These are phyloP conservation scores for Callipepla squamata DNA, from an alignment of 2,113 vertebrate species.

Conservation along the genomic window DNA sequence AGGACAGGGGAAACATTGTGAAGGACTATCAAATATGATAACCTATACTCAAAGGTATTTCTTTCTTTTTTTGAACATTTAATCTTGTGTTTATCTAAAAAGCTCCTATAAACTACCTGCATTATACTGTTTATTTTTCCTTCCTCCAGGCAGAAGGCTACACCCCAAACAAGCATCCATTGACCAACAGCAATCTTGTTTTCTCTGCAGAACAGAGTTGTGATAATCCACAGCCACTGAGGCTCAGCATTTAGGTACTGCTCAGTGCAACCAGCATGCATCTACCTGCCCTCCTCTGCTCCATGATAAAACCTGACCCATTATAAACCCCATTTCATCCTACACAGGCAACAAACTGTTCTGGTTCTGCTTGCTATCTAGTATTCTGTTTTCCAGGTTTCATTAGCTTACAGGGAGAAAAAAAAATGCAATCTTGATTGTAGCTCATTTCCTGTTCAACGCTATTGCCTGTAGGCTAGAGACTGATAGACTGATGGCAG, in stretches of 20 bases:
- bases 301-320: neutral
- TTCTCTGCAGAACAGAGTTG: neutral
- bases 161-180: neutral
- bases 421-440: neutral
- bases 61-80: neutral
- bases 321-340: neutral
- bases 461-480: neutral
- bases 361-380: neutral
- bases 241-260: neutral
- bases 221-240: neutral
- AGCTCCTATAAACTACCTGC: neutral
- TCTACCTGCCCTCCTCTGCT: neutral
- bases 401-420: neutral
- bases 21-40: neutral
- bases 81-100: neutral
- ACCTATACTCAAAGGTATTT: neutral
- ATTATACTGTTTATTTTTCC: neutral
- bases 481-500: neutral
- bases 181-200: neutral
- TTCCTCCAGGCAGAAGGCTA: neutral
- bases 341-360: neutral
- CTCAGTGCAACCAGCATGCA: neutral
- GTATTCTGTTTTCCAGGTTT: slow-evolving; percentile 5
- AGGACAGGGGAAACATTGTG: neutral
- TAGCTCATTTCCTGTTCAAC: neutral